Base-by-base conservation (phyloP, 37 sponge, comb jelly and placozoan species). In the Theonella swinhoei region DNA sequence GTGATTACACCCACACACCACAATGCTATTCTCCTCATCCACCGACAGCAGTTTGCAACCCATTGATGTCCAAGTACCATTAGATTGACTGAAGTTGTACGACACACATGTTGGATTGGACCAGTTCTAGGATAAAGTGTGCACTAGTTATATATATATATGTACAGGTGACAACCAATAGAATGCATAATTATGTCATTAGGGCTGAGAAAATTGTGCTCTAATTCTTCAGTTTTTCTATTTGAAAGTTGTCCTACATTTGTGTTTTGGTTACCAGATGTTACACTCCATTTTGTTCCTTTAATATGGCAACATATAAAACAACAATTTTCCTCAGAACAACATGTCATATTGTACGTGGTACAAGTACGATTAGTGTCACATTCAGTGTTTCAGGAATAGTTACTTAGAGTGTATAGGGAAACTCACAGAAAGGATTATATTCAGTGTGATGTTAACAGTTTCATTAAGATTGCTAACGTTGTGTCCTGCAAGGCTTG, bases 1-100 rank as follows among this genome's bases (percentile, higher is more conserved):
- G 80, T 92, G 92, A 39, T 42, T 68, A 37, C 92, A 92, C 5
- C 72, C 38, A 37, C 92, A 92, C 9, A 35, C 30, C 35, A 83
- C 60, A 25, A 32, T 39, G 0, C 74, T 73, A 68, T 47, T 84
- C 0, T 30, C 43, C 20, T 74, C 31, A 65, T 83, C 68, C n/a
- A 28, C 38, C 17, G 23, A 61, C 7, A 4, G 8, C 33, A 74
- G 20, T 31, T 32, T 47, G 62, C 90, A 89, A 9, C 90, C 90
- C 2, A 60, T 28, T 20, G 35, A 23, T 4, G 61, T 68, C 89
- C 89, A 88, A 39, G 77, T 83, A 25, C 89, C 89, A 36, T 64
- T 1, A 71, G 47, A 78, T 25, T 25, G 76, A 32, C 64, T 75
- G 26, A 89, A 89, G 74, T 84, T 84, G 85, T 84, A 89, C 17